Base-by-base conservation (phyloP, 1,140 invertebrate species). In the Physella acuta region DNA sequence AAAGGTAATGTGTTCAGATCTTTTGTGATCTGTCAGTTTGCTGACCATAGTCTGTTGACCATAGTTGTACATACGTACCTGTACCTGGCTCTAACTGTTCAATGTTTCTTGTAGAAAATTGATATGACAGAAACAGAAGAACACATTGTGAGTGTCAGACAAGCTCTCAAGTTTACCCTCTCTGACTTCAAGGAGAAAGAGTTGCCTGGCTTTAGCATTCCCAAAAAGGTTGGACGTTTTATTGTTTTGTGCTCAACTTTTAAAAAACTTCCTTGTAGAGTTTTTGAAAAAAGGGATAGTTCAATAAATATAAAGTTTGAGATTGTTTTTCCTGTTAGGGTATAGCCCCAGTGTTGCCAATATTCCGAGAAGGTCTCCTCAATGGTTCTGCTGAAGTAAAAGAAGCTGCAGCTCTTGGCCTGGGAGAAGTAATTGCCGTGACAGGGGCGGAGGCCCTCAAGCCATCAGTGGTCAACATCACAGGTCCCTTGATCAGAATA, bases 401-500 rank as follows among this genome's bases (percentile, higher is more conserved):
- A 84, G 96, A 99, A 86, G 90, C 91, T 72, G 95, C 95, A 0
- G 93, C 95, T n/a, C 90, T 94, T 80, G 95, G 95, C 72, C 87
- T 98, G 62, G 93, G 94, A 11, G 94, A 98, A 87, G 89, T 98
- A 0, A 97, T 99, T 75, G 89, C 89, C 73, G 84, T 97, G 39
- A 95, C 95, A 20, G 77, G 77, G 74, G 66, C 84, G 17, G 84
- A 82, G 56, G 94, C 95, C 5, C 85, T 99, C 26, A 95, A 97
- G 83, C 92, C 94, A 1, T 97, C 94, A 58, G 95, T 99, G 1
- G 92, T 99, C 37, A 92, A 96, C 78, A 96, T 99, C 73, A 98
- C 97, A 30, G 97, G 97, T 11, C 97, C 97, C 0, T 87, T 99
- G 20, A 99, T 99, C 85, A 89, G 97, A 77, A 97, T 99, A 80